Conservation (phyloP, 2,797 vertebrate species). For the Menidia menidia region DNA sequence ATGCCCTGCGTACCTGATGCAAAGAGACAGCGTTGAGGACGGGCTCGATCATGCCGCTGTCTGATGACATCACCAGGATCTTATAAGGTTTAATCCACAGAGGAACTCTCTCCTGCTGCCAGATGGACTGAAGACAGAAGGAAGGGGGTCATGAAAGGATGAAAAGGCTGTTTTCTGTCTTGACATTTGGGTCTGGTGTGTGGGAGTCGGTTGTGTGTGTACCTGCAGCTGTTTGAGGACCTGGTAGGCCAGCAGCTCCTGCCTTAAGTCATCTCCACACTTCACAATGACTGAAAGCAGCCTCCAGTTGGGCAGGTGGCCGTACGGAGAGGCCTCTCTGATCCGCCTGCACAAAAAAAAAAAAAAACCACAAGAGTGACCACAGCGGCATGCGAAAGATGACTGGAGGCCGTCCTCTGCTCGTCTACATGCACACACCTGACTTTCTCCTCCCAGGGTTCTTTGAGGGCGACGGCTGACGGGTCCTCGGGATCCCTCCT, state of each 20-base stretch:
- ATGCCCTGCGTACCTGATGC: constrained; percentile 83
- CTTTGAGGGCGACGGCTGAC: constrained; percentile 93
- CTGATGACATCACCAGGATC: constrained; percentile 95
- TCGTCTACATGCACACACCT: constrained; percentile 73
- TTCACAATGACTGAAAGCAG: constrained; percentile 96
- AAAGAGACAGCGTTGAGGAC: constrained; percentile 96
- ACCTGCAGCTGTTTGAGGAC: constrained; percentile 95
- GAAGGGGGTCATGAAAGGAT: background rate
- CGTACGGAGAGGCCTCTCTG: constrained; percentile 92
- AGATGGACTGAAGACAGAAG: constrained; percentile 83
- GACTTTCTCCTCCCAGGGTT: constrained; percentile 97
- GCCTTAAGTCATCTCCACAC: constrained; percentile 94
- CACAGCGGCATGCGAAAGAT: background rate
- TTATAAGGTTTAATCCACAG: constrained; percentile 98
- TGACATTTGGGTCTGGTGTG: too few species aligned
- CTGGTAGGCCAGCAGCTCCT: constrained; percentile 95
- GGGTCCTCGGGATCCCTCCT: constrained; percentile 92
- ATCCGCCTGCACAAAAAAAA: constrained; percentile 84
- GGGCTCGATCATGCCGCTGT: constrained; percentile 97
- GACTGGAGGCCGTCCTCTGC: too few species aligned
- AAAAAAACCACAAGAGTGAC: background rate
- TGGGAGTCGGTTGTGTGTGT: background rate
- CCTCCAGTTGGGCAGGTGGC: constrained; percentile 92
- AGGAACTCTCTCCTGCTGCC: constrained; percentile 93
- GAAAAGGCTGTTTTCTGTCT: background rate